phyloP scores from a whole-genome alignment of 2,888 invertebrate genomes.

The Pachydiplax longipennis region DNA sequence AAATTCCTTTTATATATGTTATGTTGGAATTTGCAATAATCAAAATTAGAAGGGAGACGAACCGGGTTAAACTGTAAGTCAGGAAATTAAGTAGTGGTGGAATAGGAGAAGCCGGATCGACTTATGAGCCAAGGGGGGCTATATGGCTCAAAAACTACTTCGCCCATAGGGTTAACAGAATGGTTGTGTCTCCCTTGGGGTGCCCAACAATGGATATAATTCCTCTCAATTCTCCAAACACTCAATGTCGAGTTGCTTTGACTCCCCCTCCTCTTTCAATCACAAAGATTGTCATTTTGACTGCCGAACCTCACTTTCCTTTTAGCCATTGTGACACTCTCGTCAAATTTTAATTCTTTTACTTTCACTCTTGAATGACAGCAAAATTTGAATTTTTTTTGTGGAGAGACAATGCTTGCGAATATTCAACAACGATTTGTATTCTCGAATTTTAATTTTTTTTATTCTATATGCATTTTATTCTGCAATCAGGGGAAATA shows the following conservation, averaged over 20 bases:
- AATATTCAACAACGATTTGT: too few relatives aligned
- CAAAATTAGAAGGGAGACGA: background rate
- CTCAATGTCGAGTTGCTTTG: background rate
- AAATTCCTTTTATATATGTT: background rate
- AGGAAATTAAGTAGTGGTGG: background rate
- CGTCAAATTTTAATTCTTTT: background rate
- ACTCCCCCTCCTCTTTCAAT: background rate
- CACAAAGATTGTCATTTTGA: background rate
- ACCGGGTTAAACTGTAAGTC: background rate
- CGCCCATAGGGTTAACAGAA: background rate
- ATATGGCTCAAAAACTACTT: background rate
- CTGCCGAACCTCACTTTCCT: background rate
- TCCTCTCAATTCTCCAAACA: background rate
- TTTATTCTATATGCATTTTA: too few relatives aligned
- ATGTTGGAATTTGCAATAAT: background rate
- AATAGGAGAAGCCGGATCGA: too few relatives aligned
- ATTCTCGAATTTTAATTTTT: too few relatives aligned
- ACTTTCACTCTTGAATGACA: background rate
- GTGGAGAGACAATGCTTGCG: too few relatives aligned
- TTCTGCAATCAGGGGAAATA: too few relatives aligned
- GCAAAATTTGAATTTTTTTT: too few relatives aligned
- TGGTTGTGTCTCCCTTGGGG: constrained; percentile 17
- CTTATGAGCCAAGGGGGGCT: background rate
- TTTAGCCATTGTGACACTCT: background rate
- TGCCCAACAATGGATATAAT: constrained; percentile 17